Conservation (phyloP, 2,113 vertebrate species). For the Mus spicilegus region DNA sequence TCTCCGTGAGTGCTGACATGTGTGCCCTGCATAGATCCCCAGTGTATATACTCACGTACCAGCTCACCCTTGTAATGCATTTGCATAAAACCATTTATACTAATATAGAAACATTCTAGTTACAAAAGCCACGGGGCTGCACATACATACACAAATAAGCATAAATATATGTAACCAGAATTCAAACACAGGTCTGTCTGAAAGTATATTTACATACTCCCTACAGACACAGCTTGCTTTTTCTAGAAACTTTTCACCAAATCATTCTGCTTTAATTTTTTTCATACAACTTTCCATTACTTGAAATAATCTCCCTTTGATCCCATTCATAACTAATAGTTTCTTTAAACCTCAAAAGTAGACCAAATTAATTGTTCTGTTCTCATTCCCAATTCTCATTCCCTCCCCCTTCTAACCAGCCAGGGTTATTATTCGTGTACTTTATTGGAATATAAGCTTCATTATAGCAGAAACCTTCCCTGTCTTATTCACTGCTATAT, state of each 20-base stretch:
- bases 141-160: constrained; percentile 42
- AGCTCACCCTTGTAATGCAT: neutral
- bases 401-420: neutral
- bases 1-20: constrained; percentile 27
- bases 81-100: constrained; percentile 23
- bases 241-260: constrained; percentile 44
- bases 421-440: constrained; percentile 20
- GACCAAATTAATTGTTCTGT: constrained; percentile 53
- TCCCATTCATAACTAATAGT: neutral
- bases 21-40: neutral
- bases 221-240: neutral
- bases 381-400: neutral
- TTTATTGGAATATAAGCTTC: constrained; percentile 53
- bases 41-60: neutral
- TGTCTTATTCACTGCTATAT: constrained; percentile 17
- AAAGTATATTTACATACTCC: constrained; percentile 11
- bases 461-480: constrained; percentile 24
- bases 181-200: neutral
- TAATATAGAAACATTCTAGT: constrained; percentile 16
- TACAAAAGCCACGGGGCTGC: constrained; percentile 30
- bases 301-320: constrained; percentile 54
- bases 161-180: constrained; percentile 5
- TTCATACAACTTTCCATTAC: constrained; percentile 44
- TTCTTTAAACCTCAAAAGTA: constrained; percentile 36
- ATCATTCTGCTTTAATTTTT: neutral